Conservation (phyloP, 2,797 vertebrate species). For the Clarias laeviceps region DNA sequence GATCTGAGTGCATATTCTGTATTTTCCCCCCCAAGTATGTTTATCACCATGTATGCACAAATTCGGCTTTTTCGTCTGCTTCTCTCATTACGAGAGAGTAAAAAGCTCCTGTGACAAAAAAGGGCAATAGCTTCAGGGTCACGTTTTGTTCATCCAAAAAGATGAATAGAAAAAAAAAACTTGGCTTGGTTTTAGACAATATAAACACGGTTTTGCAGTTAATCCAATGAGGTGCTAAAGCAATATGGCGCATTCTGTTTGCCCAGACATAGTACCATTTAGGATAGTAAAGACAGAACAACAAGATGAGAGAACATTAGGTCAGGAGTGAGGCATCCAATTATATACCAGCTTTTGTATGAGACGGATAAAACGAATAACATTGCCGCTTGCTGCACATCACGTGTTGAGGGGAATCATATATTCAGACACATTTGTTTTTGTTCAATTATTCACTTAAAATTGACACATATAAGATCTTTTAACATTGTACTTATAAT, state of each 20-base stretch:
- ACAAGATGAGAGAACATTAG: conserved; percentile 9
- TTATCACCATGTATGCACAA: conserved; percentile 40
- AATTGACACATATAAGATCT: not conserved
- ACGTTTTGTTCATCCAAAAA: conserved; percentile 43
- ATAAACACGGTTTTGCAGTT: conserved; percentile 41
- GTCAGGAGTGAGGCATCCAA: not conserved
- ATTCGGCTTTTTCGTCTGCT: not conserved
- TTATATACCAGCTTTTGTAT: conserved; percentile 6
- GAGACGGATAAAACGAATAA: not conserved
- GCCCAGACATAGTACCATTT: conserved; percentile 5
- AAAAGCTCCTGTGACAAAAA: conserved; percentile 9
- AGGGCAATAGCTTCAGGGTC: conserved; percentile 16
- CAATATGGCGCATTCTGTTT: conserved; percentile 30
- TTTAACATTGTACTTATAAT: not conserved
- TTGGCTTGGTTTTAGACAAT: conserved; percentile 35
- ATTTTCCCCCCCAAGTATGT: conserved; percentile 17
- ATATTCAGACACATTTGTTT: not conserved
- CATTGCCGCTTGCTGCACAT: not conserved
- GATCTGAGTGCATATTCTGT: conserved; percentile 11
- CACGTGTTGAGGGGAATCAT: not conserved
- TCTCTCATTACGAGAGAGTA: not conserved
- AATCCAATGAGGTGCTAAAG: conserved; percentile 27
- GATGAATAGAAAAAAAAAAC: conserved; percentile 22
- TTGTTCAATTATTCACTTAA: not conserved
- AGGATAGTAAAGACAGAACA: not conserved